Percentiles rank a stretch among this genome's conserved stretches.
Conservation (phyloP, 2,113 vertebrate genomes). For the Lepus europaeus region DNA sequence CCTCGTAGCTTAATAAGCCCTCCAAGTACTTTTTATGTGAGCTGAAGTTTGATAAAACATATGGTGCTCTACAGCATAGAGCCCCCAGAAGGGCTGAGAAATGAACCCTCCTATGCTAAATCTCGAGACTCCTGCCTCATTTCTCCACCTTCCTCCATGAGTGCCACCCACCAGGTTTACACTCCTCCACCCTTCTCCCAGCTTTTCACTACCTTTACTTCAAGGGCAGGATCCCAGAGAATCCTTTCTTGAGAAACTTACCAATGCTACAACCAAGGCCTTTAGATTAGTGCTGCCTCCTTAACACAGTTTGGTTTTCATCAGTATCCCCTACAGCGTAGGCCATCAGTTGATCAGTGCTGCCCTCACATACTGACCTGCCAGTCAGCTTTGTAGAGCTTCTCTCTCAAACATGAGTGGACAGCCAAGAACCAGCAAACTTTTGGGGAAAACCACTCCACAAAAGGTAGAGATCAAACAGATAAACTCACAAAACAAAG, state of each 20-base stretch:
- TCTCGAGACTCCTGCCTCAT: background rate
- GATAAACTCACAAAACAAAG: background rate
- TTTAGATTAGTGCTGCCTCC: background rate
- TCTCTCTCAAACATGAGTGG: background rate
- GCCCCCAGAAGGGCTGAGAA: background rate
- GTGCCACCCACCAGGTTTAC: background rate
- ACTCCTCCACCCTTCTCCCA: background rate
- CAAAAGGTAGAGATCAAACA: background rate
- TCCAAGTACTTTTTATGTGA: conserved; percentile 50
- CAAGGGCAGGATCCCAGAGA: background rate
- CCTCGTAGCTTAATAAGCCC: background rate
- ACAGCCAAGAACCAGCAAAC: background rate
- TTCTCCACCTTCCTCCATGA: background rate
- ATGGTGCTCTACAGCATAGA: background rate
- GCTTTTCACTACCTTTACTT: background rate
- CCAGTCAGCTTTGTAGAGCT: background rate
- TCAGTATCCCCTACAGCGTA: background rate
- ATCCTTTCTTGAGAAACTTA: background rate
- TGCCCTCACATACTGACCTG: background rate
- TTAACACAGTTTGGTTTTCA: background rate
- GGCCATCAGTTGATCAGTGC: background rate
- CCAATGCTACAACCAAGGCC: background rate
- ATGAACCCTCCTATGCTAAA: background rate
- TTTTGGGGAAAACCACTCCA: background rate
- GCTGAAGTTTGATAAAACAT: background rate